A percentile compares a stretch with the other conserved stretches of the same genome.
Conservation (phyloP, 2,113 vertebrate genomes). For the Amazona vittata region DNA sequence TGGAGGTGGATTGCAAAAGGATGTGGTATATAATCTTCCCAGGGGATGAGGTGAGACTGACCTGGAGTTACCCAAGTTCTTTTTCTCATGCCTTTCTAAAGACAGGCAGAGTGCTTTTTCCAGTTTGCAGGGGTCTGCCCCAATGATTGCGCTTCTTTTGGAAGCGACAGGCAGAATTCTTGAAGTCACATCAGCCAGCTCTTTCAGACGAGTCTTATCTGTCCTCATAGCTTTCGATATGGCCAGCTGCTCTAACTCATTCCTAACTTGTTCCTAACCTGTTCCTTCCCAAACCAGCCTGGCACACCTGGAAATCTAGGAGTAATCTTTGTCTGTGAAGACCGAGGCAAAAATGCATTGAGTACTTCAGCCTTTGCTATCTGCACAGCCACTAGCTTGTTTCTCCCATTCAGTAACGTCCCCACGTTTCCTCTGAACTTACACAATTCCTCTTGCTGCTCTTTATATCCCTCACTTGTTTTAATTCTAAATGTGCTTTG, state of each 20-base stretch:
- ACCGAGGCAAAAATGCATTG: neutral
- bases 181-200: neutral
- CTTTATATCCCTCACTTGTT: neutral
- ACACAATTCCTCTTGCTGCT: neutral
- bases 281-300: neutral
- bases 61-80: neutral
- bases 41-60: neutral
- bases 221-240: neutral
- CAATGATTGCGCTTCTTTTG: neutral
- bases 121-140: neutral
- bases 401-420: neutral
- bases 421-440: neutral
- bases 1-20: neutral
- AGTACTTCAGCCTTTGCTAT: neutral
- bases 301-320: neutral
- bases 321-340: neutral
- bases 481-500: neutral
- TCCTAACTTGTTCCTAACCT: neutral
- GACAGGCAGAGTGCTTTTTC: neutral
- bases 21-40: constrained; percentile 7
- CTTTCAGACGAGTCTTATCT: neutral
- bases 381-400: neutral
- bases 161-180: neutral
- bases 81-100: neutral
- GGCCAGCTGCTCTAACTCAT: neutral